Evolutionary conservation across 2,797 vertebrate species (phyloP).

Genomic region (Scolopax bukidnonensis): DNA sequence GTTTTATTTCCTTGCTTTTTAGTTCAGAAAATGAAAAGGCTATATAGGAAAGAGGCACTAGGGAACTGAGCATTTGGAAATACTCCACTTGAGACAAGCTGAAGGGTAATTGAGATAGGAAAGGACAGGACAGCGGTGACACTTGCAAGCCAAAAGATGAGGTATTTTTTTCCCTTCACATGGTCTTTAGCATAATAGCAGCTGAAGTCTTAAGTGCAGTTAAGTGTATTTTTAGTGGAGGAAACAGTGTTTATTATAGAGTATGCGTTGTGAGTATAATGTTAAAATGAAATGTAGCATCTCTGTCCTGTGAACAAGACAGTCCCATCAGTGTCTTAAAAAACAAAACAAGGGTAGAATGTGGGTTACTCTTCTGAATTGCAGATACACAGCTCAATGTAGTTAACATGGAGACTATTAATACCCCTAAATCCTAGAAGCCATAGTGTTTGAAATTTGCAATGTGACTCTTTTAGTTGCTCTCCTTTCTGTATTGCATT

Average conservation of each 20-base stretch:
- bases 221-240: background rate
- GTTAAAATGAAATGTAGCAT: background rate
- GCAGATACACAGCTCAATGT: background rate
- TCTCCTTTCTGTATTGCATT: background rate
- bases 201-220: background rate
- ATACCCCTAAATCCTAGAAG: background rate
- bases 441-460: background rate
- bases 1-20: background rate
- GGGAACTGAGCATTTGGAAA: background rate
- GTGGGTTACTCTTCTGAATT: background rate
- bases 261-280: background rate
- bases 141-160: background rate
- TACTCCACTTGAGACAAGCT: background rate
- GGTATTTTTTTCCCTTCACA: background rate
- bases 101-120: background rate
- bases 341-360: background rate
- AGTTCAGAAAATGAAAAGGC: background rate
- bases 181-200: background rate
- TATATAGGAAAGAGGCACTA: background rate
- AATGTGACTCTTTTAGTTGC: background rate
- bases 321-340: background rate
- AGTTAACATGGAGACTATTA: background rate
- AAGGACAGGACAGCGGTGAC: background rate
- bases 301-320: background rate
- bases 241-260: background rate